phyloP scores from a whole-genome alignment of 2,888 invertebrate genomes.

The Theretra japonica region DNA sequence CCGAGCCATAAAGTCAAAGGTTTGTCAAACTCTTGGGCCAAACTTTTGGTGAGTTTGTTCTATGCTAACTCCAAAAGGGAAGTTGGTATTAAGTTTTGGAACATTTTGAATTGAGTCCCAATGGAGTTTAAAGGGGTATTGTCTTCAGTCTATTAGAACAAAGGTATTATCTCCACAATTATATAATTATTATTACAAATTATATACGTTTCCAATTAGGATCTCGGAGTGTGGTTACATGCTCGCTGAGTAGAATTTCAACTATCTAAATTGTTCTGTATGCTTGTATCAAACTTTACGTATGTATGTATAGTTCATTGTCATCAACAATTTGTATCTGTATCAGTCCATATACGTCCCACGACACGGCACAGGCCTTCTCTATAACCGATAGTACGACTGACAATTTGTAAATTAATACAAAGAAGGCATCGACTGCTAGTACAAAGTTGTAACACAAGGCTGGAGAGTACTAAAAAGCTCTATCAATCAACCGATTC shows the following conservation, averaged over 20 bases:
- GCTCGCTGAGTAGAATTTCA: background rate
- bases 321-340: too few species aligned
- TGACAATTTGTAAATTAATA: too few species aligned
- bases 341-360: too few species aligned
- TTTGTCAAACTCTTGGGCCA: conserved; percentile 54
- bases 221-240: background rate
- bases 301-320: too few species aligned
- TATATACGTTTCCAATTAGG: conserved; percentile 24
- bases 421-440: too few species aligned
- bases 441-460: too few species aligned
- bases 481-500: too few species aligned
- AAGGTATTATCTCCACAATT: conserved; percentile 38
- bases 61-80: conserved; percentile 41
- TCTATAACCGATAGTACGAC: too few species aligned
- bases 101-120: conserved; percentile 52
- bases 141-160: conserved; percentile 47
- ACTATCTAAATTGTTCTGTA: background rate
- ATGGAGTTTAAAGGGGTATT: conserved; percentile 51
- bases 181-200: conserved; percentile 27
- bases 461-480: too few species aligned
- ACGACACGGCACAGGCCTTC: too few species aligned
- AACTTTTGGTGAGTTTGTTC: conserved; percentile 57
- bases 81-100: conserved; percentile 48
- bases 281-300: too few species aligned
- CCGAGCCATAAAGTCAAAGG: conserved; percentile 56